Evolutionary conservation across 1,140 invertebrate species (phyloP), one percentile per base, ranked within the genome.

Genomic region (Sitobion miscanthi): DNA sequence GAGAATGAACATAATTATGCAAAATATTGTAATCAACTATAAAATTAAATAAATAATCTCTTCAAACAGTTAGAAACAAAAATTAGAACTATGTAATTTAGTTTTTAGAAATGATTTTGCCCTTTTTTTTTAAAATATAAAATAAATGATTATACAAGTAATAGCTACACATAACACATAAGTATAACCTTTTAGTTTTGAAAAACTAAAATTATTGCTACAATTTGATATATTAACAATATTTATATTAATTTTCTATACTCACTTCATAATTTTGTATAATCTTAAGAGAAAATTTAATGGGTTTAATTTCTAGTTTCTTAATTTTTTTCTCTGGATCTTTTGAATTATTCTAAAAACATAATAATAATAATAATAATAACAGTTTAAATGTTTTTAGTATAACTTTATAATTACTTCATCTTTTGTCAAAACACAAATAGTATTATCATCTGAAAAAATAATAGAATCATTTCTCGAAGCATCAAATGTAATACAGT

Each of bases 351-450:
- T 52, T 20, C 82, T 93, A 52, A 62, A 85, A 93, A 49, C 42
- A 38, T 25, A n/a, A 87, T 38, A 38, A 38, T 38, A 38, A 38
- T 38, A 38, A 38, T 57, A 57, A 86, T 35, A n/a, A 45, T 86
- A 25, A n/a, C 4, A 6, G 62, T 77, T 77, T 57, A 20, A 21
- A 54, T 2, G 0, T 11, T n/a, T n/a, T 77, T 14, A n/a, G 14
- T 35, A n/a, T 77, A 17, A 77, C 20, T 77, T 77, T n/a, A 85
- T 88, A 49, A 52, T 54, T 38, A 88, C 87, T 88, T 52, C 17
- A n/a, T 49, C 45, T n/a, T 96, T 96, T 94, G 96, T 95, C n/a
- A 97, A 95, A 11, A 97, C 95, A 94, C 96, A 96, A 23, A 97
- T 95, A 45, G 95, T 95, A 3, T 95, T 95, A 94, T 97, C 96